Evolutionary conservation across 2,113 vertebrate genomes (phyloP).

Genomic region (Oriolus oriolus): DNA sequence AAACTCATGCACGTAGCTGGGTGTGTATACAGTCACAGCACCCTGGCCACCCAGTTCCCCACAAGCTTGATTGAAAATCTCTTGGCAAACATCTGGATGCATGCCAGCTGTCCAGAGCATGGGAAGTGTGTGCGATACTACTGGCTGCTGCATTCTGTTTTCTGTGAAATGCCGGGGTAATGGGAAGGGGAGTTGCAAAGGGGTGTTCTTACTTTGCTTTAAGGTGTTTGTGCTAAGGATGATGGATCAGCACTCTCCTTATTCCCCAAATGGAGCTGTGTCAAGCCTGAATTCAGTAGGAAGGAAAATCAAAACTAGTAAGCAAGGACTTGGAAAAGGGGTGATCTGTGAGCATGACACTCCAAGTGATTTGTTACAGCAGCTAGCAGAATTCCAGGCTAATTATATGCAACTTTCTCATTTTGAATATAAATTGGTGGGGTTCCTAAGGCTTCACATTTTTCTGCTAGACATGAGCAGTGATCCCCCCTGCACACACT

Average conservation of each 20-base stretch:
- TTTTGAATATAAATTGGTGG: background rate
- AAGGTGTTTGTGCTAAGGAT: background rate
- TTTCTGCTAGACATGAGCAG: background rate
- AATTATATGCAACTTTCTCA: background rate
- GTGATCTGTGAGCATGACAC: background rate
- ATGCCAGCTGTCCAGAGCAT: background rate
- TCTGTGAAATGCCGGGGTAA: background rate
- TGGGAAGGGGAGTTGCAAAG: background rate
- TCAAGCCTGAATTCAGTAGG: background rate
- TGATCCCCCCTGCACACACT: rapidly evolving
- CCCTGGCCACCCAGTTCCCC: background rate
- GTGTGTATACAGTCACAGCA: background rate
- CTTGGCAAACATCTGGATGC: background rate
- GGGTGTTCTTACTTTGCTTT: background rate
- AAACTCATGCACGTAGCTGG: background rate
- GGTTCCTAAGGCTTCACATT: background rate
- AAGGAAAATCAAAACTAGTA: background rate
- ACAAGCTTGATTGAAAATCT: background rate
- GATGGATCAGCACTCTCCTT: background rate
- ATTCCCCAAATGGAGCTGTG: background rate
- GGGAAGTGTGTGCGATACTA: background rate
- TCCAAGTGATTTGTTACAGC: background rate
- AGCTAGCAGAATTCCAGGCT: background rate
- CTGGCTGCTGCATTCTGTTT: background rate
- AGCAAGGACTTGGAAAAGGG: background rate